phyloP scores from a whole-genome alignment of 2,888 invertebrate species.

The Acrocera orbiculus region DNA sequence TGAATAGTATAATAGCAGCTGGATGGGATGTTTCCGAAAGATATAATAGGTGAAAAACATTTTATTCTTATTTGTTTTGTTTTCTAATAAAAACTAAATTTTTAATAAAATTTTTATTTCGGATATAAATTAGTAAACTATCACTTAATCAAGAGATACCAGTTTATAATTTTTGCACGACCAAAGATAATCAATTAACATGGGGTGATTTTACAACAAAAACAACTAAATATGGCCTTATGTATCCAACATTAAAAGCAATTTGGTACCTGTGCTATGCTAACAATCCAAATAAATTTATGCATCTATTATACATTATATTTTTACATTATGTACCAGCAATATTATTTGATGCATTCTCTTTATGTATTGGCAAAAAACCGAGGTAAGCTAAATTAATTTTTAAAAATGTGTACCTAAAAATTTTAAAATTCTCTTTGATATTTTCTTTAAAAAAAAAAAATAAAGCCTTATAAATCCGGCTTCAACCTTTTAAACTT shows the following conservation, averaged over 20 bases:
- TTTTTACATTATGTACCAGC: constrained; percentile 51
- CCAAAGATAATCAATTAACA: constrained; percentile 61
- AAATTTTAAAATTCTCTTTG: no score
- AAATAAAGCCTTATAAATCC: no score
- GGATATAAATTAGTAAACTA: not conserved
- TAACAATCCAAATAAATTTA: constrained; percentile 36
- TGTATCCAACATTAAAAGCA: constrained; percentile 43
- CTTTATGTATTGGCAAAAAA: constrained; percentile 38
- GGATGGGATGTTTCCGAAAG: constrained; percentile 51
- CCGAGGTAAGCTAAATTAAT: constrained; percentile 36
- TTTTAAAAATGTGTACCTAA: not conserved
- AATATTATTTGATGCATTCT: constrained; percentile 38
- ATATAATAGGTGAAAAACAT: constrained; percentile 18
- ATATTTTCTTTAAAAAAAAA: no score
- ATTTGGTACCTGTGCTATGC: constrained; percentile 51
- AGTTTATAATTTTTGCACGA: constrained; percentile 77
- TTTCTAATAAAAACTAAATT: not conserved
- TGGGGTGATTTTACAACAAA: constrained; percentile 52
- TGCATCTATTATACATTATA: constrained; percentile 38
- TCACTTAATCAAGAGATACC: constrained; percentile 33
- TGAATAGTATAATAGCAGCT: constrained; percentile 62
- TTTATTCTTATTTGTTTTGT: not conserved
- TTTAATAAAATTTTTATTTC: not conserved
- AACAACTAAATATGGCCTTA: constrained; percentile 38
- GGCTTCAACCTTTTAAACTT: no score